Conservation (phyloP, 2,888 invertebrate genomes). For the Apamea monoglypha region DNA sequence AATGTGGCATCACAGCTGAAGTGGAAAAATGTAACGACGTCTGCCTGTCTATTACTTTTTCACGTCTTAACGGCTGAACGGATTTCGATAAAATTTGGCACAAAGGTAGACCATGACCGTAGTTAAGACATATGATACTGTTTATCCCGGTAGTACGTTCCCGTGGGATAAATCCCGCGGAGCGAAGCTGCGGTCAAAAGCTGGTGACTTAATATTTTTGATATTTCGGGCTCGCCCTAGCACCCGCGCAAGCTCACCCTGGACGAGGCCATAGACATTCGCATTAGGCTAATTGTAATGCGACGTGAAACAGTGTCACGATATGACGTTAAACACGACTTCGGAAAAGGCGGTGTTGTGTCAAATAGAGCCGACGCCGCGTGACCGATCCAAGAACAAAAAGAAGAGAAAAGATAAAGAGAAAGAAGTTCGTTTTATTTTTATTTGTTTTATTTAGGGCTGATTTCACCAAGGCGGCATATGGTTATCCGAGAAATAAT, state of each 20-base stretch:
- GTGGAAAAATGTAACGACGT: too few species aligned
- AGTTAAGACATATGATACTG: background rate
- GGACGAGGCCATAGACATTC: background rate
- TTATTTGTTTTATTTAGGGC: slow-evolving; percentile 29
- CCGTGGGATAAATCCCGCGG: background rate
- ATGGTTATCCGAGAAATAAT: background rate
- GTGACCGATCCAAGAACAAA: slow-evolving; percentile 76
- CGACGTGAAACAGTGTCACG: slow-evolving; percentile 77
- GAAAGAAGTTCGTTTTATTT: slow-evolving; percentile 88
- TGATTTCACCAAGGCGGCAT: background rate
- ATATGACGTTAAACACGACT: slow-evolving; percentile 74
- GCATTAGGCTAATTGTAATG: slow-evolving; percentile 20
- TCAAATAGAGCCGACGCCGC: slow-evolving; percentile 83
- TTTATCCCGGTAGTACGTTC: background rate
- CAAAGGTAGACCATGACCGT: background rate
- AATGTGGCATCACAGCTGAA: too few species aligned
- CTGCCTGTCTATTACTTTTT: background rate
- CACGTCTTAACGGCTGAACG: background rate
- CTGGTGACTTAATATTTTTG: background rate
- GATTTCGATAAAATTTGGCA: background rate
- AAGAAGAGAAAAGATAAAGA: slow-evolving; percentile 92
- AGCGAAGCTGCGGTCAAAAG: background rate
- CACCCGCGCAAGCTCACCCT: background rate
- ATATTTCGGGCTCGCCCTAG: background rate
- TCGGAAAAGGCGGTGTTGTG: slow-evolving; percentile 82